Evolutionary conservation across 2,888 invertebrate species (phyloP).

Genomic region (Macrosiphum euphorbiae): DNA sequence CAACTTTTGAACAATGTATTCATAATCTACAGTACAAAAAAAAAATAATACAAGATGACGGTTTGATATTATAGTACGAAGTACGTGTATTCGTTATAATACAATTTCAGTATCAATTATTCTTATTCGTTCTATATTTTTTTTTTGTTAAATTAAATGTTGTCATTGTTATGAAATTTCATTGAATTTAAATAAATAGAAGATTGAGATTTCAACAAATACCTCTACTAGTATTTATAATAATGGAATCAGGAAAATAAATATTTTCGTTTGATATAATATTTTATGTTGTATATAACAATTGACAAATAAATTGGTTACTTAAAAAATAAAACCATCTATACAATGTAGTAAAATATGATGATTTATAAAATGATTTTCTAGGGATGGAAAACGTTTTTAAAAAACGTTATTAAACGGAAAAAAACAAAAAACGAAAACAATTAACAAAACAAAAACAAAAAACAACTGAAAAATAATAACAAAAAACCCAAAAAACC

Average conservation of each 20-base stretch:
- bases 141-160: background rate
- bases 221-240: background rate
- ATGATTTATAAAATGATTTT: background rate
- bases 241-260: background rate
- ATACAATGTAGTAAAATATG: background rate
- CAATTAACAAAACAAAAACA: no score
- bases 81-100: background rate
- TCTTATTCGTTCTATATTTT: background rate
- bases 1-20: slow-evolving; percentile 1
- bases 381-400: no score
- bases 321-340: background rate
- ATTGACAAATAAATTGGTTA: background rate
- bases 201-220: background rate
- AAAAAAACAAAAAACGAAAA: no score
- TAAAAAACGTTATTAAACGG: no score
- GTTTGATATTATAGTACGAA: background rate
- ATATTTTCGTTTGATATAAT: background rate
- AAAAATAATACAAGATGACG: background rate
- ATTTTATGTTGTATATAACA: background rate
- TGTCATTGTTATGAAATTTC: background rate
- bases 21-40: background rate
- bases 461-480: no score
- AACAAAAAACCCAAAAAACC: no score
- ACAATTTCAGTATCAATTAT: background rate
- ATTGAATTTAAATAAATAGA: background rate